Conservation (phyloP, 2,797 vertebrate genomes). For the Argya squamiceps region DNA sequence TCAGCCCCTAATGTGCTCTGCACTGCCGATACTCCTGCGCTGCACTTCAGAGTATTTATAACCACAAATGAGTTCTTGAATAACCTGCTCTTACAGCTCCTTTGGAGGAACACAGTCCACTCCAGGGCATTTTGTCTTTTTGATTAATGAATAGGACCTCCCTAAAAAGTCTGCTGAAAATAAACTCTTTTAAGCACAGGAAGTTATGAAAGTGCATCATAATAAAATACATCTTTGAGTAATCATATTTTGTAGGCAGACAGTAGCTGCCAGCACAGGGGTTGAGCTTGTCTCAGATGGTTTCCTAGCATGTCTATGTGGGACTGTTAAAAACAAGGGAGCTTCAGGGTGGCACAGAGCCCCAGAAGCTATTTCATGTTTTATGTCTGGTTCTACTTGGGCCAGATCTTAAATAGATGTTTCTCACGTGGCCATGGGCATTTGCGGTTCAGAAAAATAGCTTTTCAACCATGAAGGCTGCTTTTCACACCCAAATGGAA, state of each 20-base stretch:
- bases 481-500: slow-evolving; percentile 62
- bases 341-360: background rate
- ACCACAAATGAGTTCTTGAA: slow-evolving; percentile 68
- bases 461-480: slow-evolving; percentile 39
- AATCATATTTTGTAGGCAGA: background rate
- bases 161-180: slow-evolving; percentile 16
- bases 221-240: slow-evolving; percentile 8
- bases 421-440: background rate
- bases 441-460: background rate
- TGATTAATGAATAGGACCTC: slow-evolving; percentile 38
- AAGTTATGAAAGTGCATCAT: background rate
- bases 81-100: slow-evolving; percentile 59
- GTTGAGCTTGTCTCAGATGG: background rate
- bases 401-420: slow-evolving; percentile 21
- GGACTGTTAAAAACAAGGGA: background rate
- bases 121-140: background rate
- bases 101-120: slow-evolving; percentile 28
- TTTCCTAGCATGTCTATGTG: background rate
- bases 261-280: background rate
- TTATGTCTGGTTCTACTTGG: slow-evolving; percentile 20
- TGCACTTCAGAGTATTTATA: slow-evolving; percentile 64
- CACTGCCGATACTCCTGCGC: background rate
- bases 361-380: background rate
- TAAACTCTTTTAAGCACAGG: slow-evolving; percentile 3
- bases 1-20: slow-evolving; percentile 38